Evolutionary conservation across 1,140 invertebrate genomes (phyloP).

Genomic region (Solen grandis): DNA sequence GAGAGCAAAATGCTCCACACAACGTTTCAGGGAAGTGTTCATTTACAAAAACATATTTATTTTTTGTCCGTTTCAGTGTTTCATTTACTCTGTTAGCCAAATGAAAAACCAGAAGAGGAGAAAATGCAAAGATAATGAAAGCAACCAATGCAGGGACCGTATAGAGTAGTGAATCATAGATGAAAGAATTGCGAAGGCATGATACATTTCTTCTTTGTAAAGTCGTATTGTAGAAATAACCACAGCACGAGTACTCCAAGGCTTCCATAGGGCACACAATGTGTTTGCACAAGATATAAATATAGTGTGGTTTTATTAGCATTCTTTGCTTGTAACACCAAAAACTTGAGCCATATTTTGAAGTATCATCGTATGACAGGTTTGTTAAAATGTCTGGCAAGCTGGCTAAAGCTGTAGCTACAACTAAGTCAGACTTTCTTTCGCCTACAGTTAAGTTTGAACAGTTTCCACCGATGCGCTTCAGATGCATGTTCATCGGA

Average conservation of each 20-base stretch:
- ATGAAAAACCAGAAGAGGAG: slow-evolving; percentile 21
- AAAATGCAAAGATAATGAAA: slow-evolving; percentile 20
- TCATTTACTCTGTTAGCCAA: background rate
- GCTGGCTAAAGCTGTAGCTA: slow-evolving; percentile 11
- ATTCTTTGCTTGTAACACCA: slow-evolving; percentile 23
- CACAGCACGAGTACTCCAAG: slow-evolving; percentile 25
- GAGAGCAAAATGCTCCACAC: background rate
- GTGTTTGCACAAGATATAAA: slow-evolving; percentile 44
- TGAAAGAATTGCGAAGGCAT: background rate
- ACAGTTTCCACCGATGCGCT: slow-evolving; percentile 27
- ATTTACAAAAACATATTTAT: background rate
- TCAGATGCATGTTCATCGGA: slow-evolving; percentile 4
- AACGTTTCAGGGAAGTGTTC: slow-evolving; percentile 14
- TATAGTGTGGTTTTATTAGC: slow-evolving; percentile 19
- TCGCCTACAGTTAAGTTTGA: slow-evolving; percentile 45
- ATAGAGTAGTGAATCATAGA: slow-evolving; percentile 27
- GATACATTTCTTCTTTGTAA: slow-evolving; percentile 8
- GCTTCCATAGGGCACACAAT: slow-evolving; percentile 48
- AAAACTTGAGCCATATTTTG: slow-evolving; percentile 44
- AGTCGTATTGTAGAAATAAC: slow-evolving; percentile 15
- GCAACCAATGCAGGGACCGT: slow-evolving; percentile 40
- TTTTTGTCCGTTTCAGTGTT: no score
- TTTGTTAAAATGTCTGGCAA: background rate
- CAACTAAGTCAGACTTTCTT: background rate
- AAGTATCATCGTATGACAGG: background rate